Evolutionary conservation across 2,113 vertebrate genomes (phyloP), one percentile per base, ranked within the genome.

Genomic region (Jaculus jaculus): DNA sequence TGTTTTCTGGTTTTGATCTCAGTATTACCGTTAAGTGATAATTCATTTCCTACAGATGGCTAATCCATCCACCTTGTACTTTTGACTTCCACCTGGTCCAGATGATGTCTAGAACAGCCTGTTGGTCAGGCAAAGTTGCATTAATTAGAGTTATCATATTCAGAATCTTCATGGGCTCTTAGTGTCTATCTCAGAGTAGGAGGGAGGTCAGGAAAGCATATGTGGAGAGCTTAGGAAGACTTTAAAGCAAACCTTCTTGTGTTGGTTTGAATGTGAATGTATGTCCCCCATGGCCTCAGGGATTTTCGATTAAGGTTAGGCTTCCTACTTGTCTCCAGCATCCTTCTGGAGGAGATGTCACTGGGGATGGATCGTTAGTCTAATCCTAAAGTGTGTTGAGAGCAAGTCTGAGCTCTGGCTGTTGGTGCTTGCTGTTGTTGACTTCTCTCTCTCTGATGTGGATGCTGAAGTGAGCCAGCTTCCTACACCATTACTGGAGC

Each of bases 191-290:
- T 92, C 47, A 69, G 42, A 37, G 37, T 32, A 74, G 42, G 34
- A n/a, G 61, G 28, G 23, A 79, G 2, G 72, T 42, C 21, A 72
- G 74, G 71, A 20, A 71, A 80, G 6, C 10, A 21, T 71, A 32
- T 63, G 20, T 78, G n/a, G 47, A 80, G 54, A 87, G 39, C 66
- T 92, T 42, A 78, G 7, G 15, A 3, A 73, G 71, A 65, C 34
- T 77, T 90, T 72, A 85, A 95, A 65, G 81, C 12, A 78, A 90
- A 39, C 86, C 34, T 93, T 93, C 2, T 23, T 47, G 74, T 26
- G 51, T 7, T 54, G 54, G 54, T 51, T 8, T 51, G 51, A 51
- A 51, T 51, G 51, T 51, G 51, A 51, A 51, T 51, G 12, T 51
- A 51, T 51, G 51, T 51, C 51, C 51, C 51, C 12, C 51, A n/a